Conservation (phyloP, 2,888 invertebrate genomes). For the Troilus luridus region DNA sequence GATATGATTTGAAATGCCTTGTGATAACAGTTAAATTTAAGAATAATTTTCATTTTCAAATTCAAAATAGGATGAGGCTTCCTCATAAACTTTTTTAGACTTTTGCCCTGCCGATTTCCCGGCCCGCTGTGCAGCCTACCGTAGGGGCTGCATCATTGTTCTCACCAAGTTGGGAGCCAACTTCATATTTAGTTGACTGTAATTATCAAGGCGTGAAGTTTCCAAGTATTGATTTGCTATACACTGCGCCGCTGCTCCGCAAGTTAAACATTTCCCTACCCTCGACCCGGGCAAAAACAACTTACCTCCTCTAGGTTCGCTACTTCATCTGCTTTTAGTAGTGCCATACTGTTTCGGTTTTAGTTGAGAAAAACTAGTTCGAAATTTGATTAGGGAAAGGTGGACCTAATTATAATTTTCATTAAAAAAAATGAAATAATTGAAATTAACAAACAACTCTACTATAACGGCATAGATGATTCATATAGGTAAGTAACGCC, state of each 20-base stretch:
- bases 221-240: slow-evolving; percentile 37
- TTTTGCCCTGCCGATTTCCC: not conserved
- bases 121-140: not conserved
- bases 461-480: too few species aligned
- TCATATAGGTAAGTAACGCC: too few species aligned
- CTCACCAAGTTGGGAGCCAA: not conserved
- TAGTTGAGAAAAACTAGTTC: not conserved
- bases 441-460: too few species aligned
- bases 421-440: too few species aligned
- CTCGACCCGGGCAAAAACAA: not conserved
- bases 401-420: too few species aligned
- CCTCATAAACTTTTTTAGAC: too few species aligned
- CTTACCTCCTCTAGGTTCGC: not conserved
- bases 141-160: slow-evolving; percentile 45
- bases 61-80: too few species aligned
- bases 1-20: too few species aligned
- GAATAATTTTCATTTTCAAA: too few species aligned
- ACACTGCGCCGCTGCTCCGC: slow-evolving; percentile 15
- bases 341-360: not conserved
- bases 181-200: slow-evolving; percentile 42
- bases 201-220: slow-evolving; percentile 47
- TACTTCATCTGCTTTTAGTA: not conserved
- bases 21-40: too few species aligned
- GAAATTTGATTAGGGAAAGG: not conserved
- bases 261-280: slow-evolving; percentile 36